These are phyloP conservation scores for Morone chrysops DNA, from an alignment of 2,113 vertebrate genomes.

Conservation along the genomic window DNA sequence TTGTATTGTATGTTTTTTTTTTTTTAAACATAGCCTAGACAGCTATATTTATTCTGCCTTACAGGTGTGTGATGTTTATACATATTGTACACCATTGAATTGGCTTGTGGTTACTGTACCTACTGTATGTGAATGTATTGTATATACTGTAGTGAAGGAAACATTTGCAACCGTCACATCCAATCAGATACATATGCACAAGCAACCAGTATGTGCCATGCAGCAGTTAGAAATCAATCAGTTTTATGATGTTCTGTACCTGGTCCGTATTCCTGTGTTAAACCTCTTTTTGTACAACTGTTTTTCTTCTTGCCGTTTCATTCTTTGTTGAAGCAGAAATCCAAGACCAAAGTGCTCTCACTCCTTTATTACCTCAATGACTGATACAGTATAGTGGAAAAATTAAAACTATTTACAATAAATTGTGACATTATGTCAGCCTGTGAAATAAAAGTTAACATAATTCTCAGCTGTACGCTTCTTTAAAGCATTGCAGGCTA, in stretches of 20 bases:
- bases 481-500: slow-evolving; percentile 76
- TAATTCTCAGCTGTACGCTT: slow-evolving; percentile 51
- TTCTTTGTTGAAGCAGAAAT: background rate
- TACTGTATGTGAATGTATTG: background rate
- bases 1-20: background rate
- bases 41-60: slow-evolving; percentile 1
- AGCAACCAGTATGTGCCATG: slow-evolving; percentile 41
- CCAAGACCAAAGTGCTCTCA: slow-evolving; percentile 43
- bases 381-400: slow-evolving; percentile 75
- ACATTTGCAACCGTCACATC: background rate
- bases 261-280: background rate
- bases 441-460: slow-evolving; percentile 68
- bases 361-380: slow-evolving; percentile 79
- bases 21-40: background rate
- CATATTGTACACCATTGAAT: background rate
- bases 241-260: slow-evolving; percentile 13
- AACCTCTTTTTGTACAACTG: background rate
- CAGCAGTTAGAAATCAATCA: slow-evolving; percentile 2
- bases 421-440: slow-evolving; percentile 60
- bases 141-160: slow-evolving; percentile 1
- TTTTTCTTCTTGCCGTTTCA: background rate
- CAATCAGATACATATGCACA: slow-evolving; percentile 12
- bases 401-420: slow-evolving; percentile 79
- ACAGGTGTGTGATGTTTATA: background rate
- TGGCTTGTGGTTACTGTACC: background rate